Evolutionary conservation across 2,113 vertebrate genomes (phyloP).

Genomic region (Carassius auratus): DNA sequence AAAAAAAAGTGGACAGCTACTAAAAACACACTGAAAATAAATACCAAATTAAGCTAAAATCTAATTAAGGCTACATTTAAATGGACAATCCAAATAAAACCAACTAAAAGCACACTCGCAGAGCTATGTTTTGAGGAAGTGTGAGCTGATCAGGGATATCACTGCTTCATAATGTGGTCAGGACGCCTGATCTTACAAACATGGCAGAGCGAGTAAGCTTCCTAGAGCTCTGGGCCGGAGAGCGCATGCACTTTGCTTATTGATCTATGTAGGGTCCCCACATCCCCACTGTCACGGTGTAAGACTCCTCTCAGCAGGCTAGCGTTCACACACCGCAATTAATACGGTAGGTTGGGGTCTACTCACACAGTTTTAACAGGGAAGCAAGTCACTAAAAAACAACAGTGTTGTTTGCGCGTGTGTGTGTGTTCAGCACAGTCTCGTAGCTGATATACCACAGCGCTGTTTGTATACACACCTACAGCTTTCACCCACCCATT

Average conservation of each 20-base stretch:
- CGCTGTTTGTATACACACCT: slow-evolving; percentile 39
- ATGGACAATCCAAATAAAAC: neutral
- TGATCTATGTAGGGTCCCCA: slow-evolving; percentile 47
- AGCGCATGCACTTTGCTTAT: slow-evolving; percentile 28
- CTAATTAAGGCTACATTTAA: too few relatives aligned
- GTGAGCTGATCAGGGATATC: neutral
- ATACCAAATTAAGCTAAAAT: too few relatives aligned
- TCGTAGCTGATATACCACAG: slow-evolving; percentile 32
- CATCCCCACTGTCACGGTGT: slow-evolving; percentile 33
- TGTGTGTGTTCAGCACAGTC: neutral
- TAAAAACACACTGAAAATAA: too few relatives aligned
- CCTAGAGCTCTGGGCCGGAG: neutral
- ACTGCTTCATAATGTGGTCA: slow-evolving; percentile 21
- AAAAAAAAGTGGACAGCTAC: too few relatives aligned
- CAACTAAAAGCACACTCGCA: neutral
- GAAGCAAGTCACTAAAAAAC: neutral
- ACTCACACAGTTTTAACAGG: neutral
- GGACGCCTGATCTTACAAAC: slow-evolving; percentile 34
- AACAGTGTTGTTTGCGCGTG: neutral
- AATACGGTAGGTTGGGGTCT: neutral
- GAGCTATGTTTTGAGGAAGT: neutral
- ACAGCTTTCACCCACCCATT: slow-evolving; percentile 19
- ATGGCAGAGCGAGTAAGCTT: slow-evolving; percentile 19
- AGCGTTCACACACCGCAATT: slow-evolving; percentile 30
- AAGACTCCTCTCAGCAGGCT: slow-evolving; percentile 21